Percentiles rank a stretch among this genome's conserved stretches.
Evolutionary conservation across 2,797 vertebrate species (phyloP).

Genomic region (Moxostoma hubbsi): DNA sequence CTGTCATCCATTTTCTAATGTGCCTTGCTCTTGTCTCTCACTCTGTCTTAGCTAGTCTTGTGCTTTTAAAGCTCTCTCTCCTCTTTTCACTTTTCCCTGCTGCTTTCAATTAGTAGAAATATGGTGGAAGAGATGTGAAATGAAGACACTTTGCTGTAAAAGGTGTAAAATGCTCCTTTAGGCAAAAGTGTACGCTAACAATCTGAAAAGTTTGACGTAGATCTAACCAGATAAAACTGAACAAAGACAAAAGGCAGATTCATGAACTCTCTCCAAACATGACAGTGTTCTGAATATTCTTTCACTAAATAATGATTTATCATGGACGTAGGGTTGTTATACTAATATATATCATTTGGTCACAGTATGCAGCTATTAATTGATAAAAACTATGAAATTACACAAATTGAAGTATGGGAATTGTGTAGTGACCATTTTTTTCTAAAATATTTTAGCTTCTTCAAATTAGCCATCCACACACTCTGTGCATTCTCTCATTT

Average conservation of each 20-base stretch:
- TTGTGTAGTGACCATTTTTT: too few species aligned
- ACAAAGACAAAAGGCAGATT: not conserved
- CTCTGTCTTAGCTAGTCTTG: not conserved
- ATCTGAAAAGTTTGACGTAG: not conserved
- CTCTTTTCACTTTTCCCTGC: too few species aligned
- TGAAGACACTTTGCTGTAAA: slow-evolving; percentile 14
- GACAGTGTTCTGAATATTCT: not conserved
- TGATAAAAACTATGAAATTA: too few species aligned
- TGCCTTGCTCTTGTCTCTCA: not conserved
- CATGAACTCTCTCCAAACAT: not conserved
- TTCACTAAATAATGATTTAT: not conserved
- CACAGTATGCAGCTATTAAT: not conserved
- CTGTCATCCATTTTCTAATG: slow-evolving; percentile 52
- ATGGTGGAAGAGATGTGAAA: slow-evolving; percentile 13
- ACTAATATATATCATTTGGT: not conserved
- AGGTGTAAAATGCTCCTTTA: slow-evolving; percentile 7
- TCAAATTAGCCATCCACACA: too few species aligned
- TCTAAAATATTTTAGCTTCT: too few species aligned
- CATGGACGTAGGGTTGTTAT: not conserved
- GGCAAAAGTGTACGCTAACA: not conserved
- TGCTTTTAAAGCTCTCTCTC: not conserved
- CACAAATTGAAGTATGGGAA: too few species aligned
- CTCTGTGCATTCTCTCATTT: too few species aligned
- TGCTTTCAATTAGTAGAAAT: not conserved
- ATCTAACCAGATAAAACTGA: not conserved